Evolutionary conservation across 2,113 vertebrate species (phyloP).

Genomic region (Cisticola juncidis): DNA sequence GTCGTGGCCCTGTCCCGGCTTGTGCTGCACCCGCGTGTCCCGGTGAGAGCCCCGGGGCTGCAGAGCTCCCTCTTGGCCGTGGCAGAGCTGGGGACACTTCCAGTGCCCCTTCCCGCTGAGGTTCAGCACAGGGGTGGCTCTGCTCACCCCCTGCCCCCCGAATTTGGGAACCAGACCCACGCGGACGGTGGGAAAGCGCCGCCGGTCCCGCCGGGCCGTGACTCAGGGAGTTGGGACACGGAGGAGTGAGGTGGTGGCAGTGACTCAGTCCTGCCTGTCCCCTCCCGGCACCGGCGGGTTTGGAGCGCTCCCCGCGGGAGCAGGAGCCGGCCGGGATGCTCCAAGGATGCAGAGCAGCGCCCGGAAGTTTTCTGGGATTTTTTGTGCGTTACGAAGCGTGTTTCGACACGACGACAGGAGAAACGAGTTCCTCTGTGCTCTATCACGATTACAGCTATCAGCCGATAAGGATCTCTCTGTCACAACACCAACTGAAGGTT

Average conservation of each 20-base stretch:
- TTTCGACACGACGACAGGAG: background rate
- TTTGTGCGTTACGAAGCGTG: background rate
- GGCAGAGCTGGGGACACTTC: background rate
- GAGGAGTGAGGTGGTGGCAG: background rate
- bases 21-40: background rate
- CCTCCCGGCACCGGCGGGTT: background rate
- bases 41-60: background rate
- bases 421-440: background rate
- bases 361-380: background rate
- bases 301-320: background rate
- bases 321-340: background rate
- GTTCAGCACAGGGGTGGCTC: background rate
- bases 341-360: background rate
- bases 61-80: fast-evolving
- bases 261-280: background rate
- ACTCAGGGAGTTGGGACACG: background rate
- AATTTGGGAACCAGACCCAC: background rate
- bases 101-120: fast-evolving
- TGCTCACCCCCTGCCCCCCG: fast-evolving
- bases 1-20: background rate
- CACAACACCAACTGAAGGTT: background rate
- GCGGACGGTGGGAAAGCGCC: background rate
- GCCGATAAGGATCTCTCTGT: constrained; percentile 37
- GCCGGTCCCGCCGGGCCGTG: background rate
- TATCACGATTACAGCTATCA: background rate